Percentiles rank a stretch among this genome's conserved stretches.
Conservation (phyloP, 2,113 vertebrate species). For the Actenoides lindsayi region DNA sequence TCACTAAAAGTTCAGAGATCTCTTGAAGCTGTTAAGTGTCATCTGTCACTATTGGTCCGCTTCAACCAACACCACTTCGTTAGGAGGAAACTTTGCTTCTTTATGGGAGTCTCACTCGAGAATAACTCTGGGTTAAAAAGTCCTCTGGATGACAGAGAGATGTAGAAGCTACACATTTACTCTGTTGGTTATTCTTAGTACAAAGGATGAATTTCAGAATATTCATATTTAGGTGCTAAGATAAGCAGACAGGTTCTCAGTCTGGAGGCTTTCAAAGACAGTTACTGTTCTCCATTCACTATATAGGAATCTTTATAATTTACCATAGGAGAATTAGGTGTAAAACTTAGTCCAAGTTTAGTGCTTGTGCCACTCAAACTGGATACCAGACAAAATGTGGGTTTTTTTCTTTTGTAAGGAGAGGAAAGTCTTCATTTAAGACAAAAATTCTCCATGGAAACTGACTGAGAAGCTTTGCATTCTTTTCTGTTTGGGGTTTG, state of each 20-base stretch:
- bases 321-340: not conserved
- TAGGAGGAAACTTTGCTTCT: not conserved
- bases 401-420: not conserved
- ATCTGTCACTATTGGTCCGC: not conserved
- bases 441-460: not conserved
- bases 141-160: not conserved
- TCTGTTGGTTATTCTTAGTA: not conserved
- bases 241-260: not conserved
- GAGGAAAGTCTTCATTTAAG: not conserved
- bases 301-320: not conserved
- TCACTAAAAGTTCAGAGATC: not conserved
- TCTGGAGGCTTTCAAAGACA: not conserved
- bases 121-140: not conserved
- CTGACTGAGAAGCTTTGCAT: not conserved
- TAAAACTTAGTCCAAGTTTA: not conserved
- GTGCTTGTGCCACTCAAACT: not conserved
- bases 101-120: not conserved
- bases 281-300: not conserved
- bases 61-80: not conserved
- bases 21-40: not conserved
- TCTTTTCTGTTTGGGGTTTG: not conserved
- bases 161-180: not conserved
- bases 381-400: not conserved
- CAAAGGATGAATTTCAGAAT: not conserved
- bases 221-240: not conserved